These are phyloP conservation scores for Porites rus DNA, from an alignment of 92 coral and sea anemone species.

Conservation along the genomic window DNA sequence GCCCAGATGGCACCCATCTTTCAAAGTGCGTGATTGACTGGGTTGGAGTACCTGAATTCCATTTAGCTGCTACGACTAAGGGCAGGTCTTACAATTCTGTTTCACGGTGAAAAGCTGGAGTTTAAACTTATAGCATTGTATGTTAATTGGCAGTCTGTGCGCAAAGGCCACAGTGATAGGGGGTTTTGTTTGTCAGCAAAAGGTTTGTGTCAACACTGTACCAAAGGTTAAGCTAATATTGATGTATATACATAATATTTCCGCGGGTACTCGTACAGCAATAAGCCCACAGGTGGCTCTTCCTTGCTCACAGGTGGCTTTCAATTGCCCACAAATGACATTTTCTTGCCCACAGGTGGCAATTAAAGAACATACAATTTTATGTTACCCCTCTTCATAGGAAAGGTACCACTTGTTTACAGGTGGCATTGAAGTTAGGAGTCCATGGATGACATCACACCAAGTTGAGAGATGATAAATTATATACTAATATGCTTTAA, in stretches of 20 bases:
- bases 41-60: constrained; percentile 62
- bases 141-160: constrained; percentile 32
- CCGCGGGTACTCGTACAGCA: too few species aligned
- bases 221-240: neutral
- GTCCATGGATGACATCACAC: neutral
- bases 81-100: constrained; percentile 53
- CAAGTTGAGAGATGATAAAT: neutral
- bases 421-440: neutral
- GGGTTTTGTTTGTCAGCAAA: constrained; percentile 6
- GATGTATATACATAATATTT: too few species aligned
- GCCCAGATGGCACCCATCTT: constrained; percentile 49
- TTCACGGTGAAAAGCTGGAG: constrained; percentile 34
- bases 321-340: neutral
- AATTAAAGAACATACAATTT: neutral
- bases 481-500: neutral
- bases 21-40: constrained; percentile 51
- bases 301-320: too few species aligned
- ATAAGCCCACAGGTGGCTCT: neutral
- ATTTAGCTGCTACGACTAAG: constrained; percentile 50
- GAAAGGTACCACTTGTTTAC: neutral
- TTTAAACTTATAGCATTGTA: constrained; percentile 59
- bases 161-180: constrained; percentile 32
- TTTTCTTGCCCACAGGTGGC: neutral
- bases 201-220: constrained; percentile 16
- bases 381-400: neutral